Percentiles rank a stretch among this genome's conserved stretches.
phyloP scores from a whole-genome alignment of 2,113 vertebrate species.

The Pungitius pungitius region DNA sequence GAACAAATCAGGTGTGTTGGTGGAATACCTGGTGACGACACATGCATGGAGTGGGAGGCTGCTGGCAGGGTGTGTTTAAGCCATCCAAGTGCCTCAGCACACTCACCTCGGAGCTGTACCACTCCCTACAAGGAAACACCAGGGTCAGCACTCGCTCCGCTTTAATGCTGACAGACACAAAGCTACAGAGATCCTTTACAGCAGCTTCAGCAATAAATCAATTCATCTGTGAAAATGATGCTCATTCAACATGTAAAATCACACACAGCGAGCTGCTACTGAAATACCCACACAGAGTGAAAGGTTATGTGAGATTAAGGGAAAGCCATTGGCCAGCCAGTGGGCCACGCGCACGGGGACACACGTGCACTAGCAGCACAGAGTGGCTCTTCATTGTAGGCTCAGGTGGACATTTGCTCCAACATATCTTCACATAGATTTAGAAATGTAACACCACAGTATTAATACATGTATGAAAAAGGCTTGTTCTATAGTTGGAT shows the following conservation, averaged over 20 bases:
- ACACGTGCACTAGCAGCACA: no score
- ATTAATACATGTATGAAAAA: background rate
- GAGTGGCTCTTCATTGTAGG: no score
- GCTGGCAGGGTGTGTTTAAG: conserved; percentile 56
- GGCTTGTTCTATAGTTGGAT: background rate
- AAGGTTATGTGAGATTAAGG: no score
- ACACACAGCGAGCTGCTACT: background rate
- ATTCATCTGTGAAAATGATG: background rate
- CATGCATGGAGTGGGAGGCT: conserved; percentile 34
- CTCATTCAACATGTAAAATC: background rate
- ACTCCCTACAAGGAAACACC: conserved; percentile 75
- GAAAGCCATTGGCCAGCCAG: no score
- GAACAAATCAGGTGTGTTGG: conserved; percentile 23
- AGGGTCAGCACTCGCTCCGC: conserved; percentile 47
- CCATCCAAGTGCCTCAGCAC: conserved; percentile 60
- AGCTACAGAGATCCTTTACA: background rate
- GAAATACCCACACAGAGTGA: no score
- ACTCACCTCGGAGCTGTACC: conserved; percentile 66
- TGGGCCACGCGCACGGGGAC: no score
- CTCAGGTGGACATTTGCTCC: no score
- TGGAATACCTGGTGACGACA: conserved; percentile 49
- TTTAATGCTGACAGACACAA: conserved; percentile 35
- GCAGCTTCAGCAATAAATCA: background rate
- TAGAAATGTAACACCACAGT: background rate
- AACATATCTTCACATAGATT: no score